These are phyloP conservation scores for Idaea straminata DNA, from an alignment of 2,888 invertebrate genomes.

Conservation along the genomic window DNA sequence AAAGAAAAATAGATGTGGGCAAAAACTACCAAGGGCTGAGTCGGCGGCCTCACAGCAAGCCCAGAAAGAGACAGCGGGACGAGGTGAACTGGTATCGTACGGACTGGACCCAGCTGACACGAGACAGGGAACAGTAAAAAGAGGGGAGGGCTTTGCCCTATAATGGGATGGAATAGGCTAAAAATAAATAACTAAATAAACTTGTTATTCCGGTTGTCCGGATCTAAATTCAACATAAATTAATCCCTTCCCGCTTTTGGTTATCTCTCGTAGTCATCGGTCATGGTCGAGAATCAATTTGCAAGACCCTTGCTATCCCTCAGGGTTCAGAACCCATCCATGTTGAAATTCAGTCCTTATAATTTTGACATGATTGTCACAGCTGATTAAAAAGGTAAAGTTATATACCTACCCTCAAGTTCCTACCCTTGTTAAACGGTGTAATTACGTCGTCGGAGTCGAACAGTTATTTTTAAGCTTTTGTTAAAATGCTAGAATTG, in stretches of 20 bases:
- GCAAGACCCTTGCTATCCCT: neutral
- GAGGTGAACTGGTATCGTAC: no score
- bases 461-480: neutral
- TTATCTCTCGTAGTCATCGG: neutral
- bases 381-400: neutral
- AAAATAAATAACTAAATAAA: neutral
- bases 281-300: neutral
- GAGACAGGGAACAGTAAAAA: no score
- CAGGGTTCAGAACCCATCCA: neutral
- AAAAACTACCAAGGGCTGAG: no score
- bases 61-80: no score
- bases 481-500: neutral
- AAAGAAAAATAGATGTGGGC: no score
- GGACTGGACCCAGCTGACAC: no score
- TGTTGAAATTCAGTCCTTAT: neutral
- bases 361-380: slow-evolving; percentile 1
- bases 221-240: neutral
- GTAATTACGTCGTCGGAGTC: neutral
- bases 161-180: no score
- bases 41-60: no score
- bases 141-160: no score
- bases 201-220: neutral
- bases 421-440: neutral
- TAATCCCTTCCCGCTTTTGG: neutral
- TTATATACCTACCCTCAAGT: neutral